Conservation (phyloP, 2,113 vertebrate species). For the Aptenodytes forsteri region DNA sequence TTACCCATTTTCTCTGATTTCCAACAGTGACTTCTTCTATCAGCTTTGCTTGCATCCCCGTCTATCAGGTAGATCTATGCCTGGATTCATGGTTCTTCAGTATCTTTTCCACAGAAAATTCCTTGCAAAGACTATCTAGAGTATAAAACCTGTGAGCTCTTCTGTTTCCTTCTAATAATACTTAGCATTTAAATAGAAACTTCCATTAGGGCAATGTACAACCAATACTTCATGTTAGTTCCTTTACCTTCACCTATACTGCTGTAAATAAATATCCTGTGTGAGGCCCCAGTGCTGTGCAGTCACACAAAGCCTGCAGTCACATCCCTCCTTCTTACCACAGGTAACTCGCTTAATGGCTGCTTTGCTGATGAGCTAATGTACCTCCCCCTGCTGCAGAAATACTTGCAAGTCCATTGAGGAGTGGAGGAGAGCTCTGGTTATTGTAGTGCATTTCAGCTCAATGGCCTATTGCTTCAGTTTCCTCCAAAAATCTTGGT, state of each 20-base stretch:
- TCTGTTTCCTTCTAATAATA: slow-evolving; percentile 30
- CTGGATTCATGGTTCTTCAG: not conserved
- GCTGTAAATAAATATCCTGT: slow-evolving; percentile 22
- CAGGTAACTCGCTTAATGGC: slow-evolving; percentile 15
- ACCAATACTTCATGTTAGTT: not conserved
- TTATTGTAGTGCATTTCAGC: slow-evolving; percentile 22
- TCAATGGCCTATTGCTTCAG: not conserved
- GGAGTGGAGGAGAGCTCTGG: slow-evolving; percentile 20
- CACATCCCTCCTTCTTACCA: not conserved
- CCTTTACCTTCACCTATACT: not conserved
- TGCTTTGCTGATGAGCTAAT: slow-evolving; percentile 49
- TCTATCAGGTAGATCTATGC: not conserved
- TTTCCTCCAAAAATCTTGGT: not conserved
- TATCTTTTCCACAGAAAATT: slow-evolving; percentile 11
- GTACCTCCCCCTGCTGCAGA: slow-evolving; percentile 16
- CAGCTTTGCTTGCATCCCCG: slow-evolving; percentile 13
- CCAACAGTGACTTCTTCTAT: not conserved
- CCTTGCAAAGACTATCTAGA: not conserved
- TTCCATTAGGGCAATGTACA: slow-evolving; percentile 27
- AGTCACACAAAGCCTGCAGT: not conserved
- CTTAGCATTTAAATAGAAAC: slow-evolving; percentile 32
- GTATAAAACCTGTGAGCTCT: not conserved
- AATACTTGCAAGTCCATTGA: not conserved
- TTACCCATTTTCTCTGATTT: not conserved
- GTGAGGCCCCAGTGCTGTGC: not conserved